phyloP scores from a whole-genome alignment of 2,888 invertebrate genomes.

The Phalera bucephala region DNA sequence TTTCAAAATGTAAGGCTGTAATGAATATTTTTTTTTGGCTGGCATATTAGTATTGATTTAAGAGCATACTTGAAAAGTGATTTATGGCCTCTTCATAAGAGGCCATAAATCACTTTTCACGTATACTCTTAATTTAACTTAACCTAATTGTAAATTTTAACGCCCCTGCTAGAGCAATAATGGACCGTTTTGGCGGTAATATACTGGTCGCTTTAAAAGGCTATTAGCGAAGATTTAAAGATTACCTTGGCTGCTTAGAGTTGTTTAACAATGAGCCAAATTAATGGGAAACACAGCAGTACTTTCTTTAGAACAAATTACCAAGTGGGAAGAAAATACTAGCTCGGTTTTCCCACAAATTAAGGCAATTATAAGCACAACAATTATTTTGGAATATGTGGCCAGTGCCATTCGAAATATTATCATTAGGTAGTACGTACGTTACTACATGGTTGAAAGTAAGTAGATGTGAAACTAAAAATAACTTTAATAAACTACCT shows the following conservation, averaged over 20 bases:
- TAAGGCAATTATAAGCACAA: too few species aligned
- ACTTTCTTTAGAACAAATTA: conserved; percentile 41
- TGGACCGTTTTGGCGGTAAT: conserved; percentile 55
- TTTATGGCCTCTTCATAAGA: conserved; percentile 8
- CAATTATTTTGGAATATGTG: too few species aligned
- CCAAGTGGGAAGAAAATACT: conserved; percentile 37
- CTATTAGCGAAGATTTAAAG: conserved; percentile 75
- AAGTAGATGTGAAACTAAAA: too few species aligned
- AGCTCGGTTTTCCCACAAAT: too few species aligned
- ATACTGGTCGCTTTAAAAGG: conserved; percentile 70
- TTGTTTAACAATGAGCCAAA: conserved; percentile 63
- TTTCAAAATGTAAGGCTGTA: too few species aligned
- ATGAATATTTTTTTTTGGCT: too few species aligned
- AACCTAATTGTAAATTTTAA: conserved; percentile 55
- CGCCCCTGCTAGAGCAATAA: conserved; percentile 43
- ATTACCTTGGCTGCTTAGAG: conserved; percentile 63
- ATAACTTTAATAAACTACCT: too few species aligned
- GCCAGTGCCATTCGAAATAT: too few species aligned
- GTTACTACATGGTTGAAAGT: too few species aligned
- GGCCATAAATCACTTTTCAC: conserved; percentile 9
- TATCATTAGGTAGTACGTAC: too few species aligned
- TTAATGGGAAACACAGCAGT: conserved; percentile 59
- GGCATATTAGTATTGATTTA: too few species aligned
- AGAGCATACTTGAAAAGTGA: too few species aligned
- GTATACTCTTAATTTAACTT: conserved; percentile 35